Evolutionary conservation across 2,797 vertebrate species (phyloP).

Genomic region (Ctenopoma multispine): DNA sequence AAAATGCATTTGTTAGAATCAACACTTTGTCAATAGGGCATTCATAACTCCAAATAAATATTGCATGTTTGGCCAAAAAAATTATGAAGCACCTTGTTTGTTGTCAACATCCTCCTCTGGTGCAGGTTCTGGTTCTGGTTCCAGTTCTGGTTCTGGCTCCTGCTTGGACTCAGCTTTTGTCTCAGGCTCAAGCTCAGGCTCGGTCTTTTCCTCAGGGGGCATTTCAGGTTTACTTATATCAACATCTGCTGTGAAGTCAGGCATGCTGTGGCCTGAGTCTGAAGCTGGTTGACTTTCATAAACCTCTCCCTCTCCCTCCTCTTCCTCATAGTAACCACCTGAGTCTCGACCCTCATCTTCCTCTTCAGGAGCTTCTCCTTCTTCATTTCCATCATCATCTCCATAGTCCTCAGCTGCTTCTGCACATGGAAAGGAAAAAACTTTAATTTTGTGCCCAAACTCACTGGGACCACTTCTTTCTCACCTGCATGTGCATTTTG

Average conservation of each 20-base stretch:
- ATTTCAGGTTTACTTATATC: constrained; percentile 38
- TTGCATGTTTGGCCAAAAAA: neutral
- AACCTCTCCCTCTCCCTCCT: constrained; percentile 66
- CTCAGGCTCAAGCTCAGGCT: neutral
- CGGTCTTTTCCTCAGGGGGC: constrained; percentile 40
- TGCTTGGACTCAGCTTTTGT: no score
- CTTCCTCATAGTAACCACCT: constrained; percentile 74
- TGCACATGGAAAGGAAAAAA: constrained; percentile 9
- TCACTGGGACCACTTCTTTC: no score
- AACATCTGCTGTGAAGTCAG: constrained; percentile 70
- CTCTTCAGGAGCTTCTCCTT: constrained; percentile 53
- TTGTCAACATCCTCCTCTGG: neutral
- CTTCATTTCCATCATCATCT: constrained; percentile 16
- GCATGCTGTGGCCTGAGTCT: constrained; percentile 49
- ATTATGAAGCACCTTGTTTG: constrained; percentile 46
- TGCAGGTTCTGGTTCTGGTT: neutral
- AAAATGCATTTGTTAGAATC: neutral
- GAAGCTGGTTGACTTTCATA: constrained; percentile 56
- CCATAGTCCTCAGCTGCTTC: constrained; percentile 56
- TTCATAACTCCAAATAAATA: no score
- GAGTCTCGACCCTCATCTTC: constrained; percentile 76
- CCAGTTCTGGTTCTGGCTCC: no score
- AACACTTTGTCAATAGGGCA: neutral
- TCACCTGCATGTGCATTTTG: neutral
- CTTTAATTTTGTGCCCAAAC: neutral